Conservation (phyloP, 2,888 invertebrate genomes). For the Cephus runcator region DNA sequence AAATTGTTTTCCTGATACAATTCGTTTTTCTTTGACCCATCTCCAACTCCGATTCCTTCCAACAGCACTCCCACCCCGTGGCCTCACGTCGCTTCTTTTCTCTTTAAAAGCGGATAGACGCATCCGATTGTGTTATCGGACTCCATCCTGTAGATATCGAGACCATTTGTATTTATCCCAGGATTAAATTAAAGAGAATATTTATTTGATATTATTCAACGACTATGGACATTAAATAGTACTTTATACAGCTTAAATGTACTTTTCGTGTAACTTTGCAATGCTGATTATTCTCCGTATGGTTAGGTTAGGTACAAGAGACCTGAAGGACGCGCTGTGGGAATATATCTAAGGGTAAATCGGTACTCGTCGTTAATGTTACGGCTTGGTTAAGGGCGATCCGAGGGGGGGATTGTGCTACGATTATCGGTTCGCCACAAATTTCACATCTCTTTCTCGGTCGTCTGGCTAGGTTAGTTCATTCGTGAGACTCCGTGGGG, state of each 20-base stretch:
- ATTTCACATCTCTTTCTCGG: constrained; percentile 25
- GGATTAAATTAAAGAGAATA: background rate
- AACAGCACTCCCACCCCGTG: background rate
- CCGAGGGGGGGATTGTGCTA: constrained; percentile 29
- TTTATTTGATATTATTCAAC: background rate
- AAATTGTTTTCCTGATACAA: constrained; percentile 56
- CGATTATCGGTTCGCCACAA: constrained; percentile 45
- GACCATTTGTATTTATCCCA: background rate
- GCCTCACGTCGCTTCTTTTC: constrained; percentile 1
- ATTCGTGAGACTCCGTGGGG: constrained; percentile 25
- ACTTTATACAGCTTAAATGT: background rate
- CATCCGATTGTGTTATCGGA: background rate
- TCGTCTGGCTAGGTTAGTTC: constrained; percentile 2
- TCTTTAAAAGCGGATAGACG: constrained; percentile 1
- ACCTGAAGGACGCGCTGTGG: background rate
- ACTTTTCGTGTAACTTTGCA: background rate
- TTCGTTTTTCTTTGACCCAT: constrained; percentile 37
- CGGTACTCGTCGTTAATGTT: background rate
- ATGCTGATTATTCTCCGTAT: no score
- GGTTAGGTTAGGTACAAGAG: background rate
- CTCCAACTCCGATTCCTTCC: background rate
- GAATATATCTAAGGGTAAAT: background rate
- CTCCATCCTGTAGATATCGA: background rate
- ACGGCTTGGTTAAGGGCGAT: background rate
- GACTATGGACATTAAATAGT: background rate